Base-by-base conservation (phyloP, 92 coral and sea anemone species). In the Parazoanthus darwini region DNA sequence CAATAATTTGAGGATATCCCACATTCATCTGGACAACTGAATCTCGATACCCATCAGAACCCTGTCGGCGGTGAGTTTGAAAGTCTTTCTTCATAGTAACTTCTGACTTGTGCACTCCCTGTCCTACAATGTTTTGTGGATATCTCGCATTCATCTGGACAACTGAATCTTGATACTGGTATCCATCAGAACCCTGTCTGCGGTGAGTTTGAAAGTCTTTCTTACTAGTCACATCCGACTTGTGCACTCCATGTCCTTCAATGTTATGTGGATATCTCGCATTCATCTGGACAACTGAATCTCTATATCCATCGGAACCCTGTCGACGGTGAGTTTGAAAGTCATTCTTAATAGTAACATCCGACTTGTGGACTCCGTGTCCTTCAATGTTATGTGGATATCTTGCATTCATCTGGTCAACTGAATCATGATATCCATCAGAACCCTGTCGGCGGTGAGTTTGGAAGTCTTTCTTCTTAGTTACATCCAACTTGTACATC, bases 371-470 rank as follows among this genome's bases (percentile, higher is more conserved):
- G 1, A 25, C 65, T 11, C 58, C 37, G 1, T 42, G 82, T 10
- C 82, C 66, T 5, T 78, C 63, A 44, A 35, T 78, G 43, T 20
- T 37, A 13, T 51, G 84, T 33, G 84, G 26, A 10, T 80, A 16
- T 20, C 84, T 54, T 16, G 46, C 84, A 80, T 80, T 80, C n/a
- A 56, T 20, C 26, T 39, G n/a, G 1, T 13, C 84, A 33, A 54
- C 71, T 33, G 36, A 18, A 80, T 56, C 44, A 35, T 54, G 84
- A 29, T 39, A 80, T 8, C 84, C 84, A 80, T 80, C 84, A n/a
- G 71, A 80, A 15, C 39, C 25, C 46, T 80, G 84, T 23, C 63
- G 8, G 6, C 22, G 8, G 29, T 44, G 56, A 15, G 82, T 78
- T 44, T n/a, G 76, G 29, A n/a, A 71, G 76, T 71, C 18, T 6